Percentiles rank a stretch among this genome's conserved stretches.
Conservation (phyloP, 2,113 vertebrate species). For the Opisthocomus hoazin region DNA sequence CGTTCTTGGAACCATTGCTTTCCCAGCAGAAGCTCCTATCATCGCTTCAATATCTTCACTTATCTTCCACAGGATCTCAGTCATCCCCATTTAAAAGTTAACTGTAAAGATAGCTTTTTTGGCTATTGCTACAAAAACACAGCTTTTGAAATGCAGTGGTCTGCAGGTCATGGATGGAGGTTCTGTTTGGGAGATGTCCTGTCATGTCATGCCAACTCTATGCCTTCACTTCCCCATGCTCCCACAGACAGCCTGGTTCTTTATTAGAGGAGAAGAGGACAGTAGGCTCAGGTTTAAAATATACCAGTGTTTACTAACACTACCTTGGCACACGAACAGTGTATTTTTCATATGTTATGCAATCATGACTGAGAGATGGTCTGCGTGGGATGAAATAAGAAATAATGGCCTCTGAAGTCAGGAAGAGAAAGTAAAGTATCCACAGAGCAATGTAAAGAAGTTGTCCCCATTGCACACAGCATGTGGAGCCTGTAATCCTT, state of each 20-base stretch:
- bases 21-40: background rate
- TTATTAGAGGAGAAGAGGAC: background rate
- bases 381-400: background rate
- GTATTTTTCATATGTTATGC: background rate
- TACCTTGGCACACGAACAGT: background rate
- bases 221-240: background rate
- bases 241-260: background rate
- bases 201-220: background rate
- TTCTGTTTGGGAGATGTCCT: background rate
- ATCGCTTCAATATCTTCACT: background rate
- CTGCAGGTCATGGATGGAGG: background rate
- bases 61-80: background rate
- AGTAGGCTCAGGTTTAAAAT: background rate
- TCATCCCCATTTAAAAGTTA: background rate
- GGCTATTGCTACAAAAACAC: background rate
- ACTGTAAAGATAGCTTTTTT: background rate
- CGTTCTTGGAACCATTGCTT: background rate
- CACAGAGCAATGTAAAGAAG: background rate
- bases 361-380: background rate
- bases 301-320: background rate
- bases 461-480: background rate
- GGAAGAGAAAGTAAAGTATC: background rate
- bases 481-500: background rate
- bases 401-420: background rate
- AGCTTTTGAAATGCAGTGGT: background rate